Percentiles rank a stretch among this genome's conserved stretches.
These are phyloP conservation scores for Nysson spinosus DNA, from an alignment of 2,888 invertebrate genomes.

Conservation along the genomic window DNA sequence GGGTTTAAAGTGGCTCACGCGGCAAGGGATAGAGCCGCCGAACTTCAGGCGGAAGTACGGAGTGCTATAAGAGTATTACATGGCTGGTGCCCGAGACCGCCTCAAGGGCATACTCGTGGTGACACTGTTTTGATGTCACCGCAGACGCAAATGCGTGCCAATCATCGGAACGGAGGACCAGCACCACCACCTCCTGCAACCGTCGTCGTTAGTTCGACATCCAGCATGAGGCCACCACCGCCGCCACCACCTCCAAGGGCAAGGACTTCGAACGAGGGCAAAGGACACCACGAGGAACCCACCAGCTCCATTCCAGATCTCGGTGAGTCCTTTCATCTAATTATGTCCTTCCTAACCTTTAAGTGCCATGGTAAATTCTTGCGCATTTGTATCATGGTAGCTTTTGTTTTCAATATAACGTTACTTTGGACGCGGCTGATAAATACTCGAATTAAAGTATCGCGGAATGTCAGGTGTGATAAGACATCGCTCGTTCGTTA, in stretches of 20 bases:
- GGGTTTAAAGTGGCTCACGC: constrained; percentile 74
- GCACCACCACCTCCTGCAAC: constrained; percentile 62
- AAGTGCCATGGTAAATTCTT: no score
- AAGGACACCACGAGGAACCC: constrained; percentile 85
- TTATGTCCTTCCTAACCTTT: no score
- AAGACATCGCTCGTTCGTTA: no score
- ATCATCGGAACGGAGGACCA: constrained; percentile 53
- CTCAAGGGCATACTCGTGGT: constrained; percentile 58
- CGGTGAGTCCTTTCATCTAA: constrained; percentile 85
- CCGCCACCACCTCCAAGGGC: constrained; percentile 78
- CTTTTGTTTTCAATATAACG: no score
- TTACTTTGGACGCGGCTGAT: no score
- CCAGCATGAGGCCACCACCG: constrained; percentile 80
- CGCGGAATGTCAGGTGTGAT: no score
- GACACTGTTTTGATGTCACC: constrained; percentile 75
- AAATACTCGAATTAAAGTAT: no score
- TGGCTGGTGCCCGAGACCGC: constrained; percentile 74
- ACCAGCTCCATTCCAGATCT: constrained; percentile 93
- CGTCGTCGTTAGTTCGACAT: constrained; percentile 78
- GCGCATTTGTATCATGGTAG: no score
- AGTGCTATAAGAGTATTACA: constrained; percentile 75
- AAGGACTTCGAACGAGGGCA: constrained; percentile 78
- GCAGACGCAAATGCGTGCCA: constrained; percentile 70
- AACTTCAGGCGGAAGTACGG: constrained; percentile 75
- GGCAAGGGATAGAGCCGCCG: constrained; percentile 72